A percentile compares a stretch with the other conserved stretches of the same genome.
These are phyloP conservation scores for Nomada fucata DNA, from an alignment of 2,888 invertebrate genomes.

Conservation along the genomic window DNA sequence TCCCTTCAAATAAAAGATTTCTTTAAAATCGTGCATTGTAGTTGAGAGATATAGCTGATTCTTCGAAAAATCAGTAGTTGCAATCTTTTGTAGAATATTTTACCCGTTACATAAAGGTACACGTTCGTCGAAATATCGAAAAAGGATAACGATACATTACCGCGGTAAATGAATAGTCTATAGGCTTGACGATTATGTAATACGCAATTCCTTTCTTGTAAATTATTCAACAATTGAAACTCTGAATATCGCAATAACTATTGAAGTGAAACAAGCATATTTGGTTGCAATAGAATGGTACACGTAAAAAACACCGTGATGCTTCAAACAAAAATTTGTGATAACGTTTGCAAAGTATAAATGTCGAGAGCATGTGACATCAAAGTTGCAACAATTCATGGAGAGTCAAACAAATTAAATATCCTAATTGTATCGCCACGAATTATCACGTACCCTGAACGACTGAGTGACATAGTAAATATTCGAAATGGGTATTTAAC, in stretches of 20 bases:
- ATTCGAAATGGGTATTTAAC: background rate
- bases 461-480: too few relatives aligned
- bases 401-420: too few relatives aligned
- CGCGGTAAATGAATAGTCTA: background rate
- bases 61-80: background rate
- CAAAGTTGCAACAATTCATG: too few relatives aligned
- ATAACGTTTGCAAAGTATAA: too few relatives aligned
- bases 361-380: too few relatives aligned
- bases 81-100: constrained; percentile 5
- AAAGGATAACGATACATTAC: background rate
- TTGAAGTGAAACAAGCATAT: too few relatives aligned
- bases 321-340: too few relatives aligned
- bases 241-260: background rate
- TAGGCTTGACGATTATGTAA: background rate
- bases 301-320: too few relatives aligned
- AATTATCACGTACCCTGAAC: too few relatives aligned
- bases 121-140: background rate
- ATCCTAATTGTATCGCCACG: too few relatives aligned
- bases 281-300: too few relatives aligned
- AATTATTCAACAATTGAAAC: background rate
- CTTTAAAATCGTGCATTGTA: background rate
- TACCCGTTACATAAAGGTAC: background rate
- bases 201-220: background rate
- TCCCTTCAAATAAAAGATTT: background rate
- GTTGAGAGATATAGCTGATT: background rate